phyloP scores from a whole-genome alignment of 2,113 vertebrate genomes.

The Urocynchramus pylzowi region DNA sequence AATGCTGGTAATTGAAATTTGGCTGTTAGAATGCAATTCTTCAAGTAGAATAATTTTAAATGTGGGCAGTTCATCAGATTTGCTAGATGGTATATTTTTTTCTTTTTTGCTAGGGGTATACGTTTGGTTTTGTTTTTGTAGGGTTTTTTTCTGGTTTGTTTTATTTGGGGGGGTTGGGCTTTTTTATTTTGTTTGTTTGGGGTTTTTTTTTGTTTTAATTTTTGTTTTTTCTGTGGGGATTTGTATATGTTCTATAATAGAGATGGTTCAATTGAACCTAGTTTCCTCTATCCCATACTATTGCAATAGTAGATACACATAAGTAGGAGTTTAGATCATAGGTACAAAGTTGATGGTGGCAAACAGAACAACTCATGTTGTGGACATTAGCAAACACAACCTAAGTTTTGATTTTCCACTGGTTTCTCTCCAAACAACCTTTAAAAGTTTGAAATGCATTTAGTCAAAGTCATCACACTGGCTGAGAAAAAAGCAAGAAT shows the following conservation, averaged over 20 bases:
- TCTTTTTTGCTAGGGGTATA: accelerated
- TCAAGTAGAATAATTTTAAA: not conserved
- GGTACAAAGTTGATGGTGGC: not conserved
- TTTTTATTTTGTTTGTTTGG: not conserved
- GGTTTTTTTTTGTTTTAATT: not conserved
- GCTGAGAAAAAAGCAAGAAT: not conserved
- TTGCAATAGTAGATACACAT: not conserved
- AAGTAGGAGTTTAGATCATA: not conserved
- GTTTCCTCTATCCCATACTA: not conserved
- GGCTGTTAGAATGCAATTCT: not conserved
- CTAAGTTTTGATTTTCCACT: not conserved
- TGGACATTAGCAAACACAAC: not conserved
- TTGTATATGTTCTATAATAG: not conserved
- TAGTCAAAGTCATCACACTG: not conserved
- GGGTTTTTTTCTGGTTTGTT: not conserved
- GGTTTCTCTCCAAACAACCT: not conserved
- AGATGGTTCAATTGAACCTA: not conserved
- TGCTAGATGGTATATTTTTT: not conserved
- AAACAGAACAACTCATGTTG: not conserved
- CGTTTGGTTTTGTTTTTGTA: not conserved
- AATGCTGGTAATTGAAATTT: not conserved
- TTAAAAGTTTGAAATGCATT: not conserved
- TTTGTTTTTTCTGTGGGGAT: accelerated
- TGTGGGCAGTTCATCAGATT: not conserved
- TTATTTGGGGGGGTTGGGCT: not conserved